A percentile compares a stretch with the other conserved stretches of the same genome.
These are phyloP conservation scores for Rhizomys pruinosus DNA, from an alignment of 2,113 vertebrate genomes.

Conservation along the genomic window DNA sequence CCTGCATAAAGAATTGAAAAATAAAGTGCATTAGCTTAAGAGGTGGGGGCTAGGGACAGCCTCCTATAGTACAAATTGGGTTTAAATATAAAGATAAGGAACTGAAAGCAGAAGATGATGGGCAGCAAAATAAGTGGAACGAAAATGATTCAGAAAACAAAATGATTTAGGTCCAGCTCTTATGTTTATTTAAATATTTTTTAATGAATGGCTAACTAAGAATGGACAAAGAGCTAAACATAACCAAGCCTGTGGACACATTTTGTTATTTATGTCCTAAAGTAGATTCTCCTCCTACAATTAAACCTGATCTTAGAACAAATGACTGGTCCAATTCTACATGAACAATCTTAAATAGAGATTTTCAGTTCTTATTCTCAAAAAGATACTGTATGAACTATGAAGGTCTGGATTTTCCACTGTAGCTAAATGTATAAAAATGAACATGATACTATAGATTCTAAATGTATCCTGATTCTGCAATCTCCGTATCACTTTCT, in stretches of 20 bases:
- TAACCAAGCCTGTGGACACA: background rate
- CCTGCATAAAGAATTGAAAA: background rate
- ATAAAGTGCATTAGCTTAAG: background rate
- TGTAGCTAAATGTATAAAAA: background rate
- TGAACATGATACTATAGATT: background rate
- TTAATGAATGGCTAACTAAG: background rate
- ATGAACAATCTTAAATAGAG: background rate
- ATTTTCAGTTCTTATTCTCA: conserved; percentile 11
- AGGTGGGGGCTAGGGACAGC: background rate
- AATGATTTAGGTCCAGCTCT: background rate
- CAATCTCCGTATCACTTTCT: background rate
- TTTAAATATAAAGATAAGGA: background rate
- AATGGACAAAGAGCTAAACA: background rate
- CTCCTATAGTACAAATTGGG: background rate
- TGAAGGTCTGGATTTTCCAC: background rate
- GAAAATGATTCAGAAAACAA: background rate
- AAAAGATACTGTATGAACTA: background rate
- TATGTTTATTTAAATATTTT: background rate
- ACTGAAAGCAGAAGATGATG: background rate
- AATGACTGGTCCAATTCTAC: background rate
- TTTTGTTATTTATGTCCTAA: background rate
- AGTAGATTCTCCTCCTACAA: background rate
- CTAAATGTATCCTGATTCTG: background rate
- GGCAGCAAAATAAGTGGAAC: background rate
- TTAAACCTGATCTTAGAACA: background rate